phyloP scores from a whole-genome alignment of 2,797 vertebrate genomes.

The Myotis planiceps region DNA sequence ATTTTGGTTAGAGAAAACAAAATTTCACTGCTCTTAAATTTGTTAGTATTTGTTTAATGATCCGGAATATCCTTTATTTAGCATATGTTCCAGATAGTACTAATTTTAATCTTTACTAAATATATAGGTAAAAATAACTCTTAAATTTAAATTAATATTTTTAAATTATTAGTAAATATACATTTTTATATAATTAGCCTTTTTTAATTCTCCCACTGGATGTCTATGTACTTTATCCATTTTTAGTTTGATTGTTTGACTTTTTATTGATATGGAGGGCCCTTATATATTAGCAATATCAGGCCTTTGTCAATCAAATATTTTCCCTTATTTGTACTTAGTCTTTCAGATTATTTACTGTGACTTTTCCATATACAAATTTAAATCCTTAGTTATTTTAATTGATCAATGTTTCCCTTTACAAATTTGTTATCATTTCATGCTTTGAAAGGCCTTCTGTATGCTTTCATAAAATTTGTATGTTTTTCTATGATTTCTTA shows the following conservation, averaged over 20 bases:
- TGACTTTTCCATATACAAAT: neutral
- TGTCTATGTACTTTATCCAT: neutral
- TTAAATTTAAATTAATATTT: neutral
- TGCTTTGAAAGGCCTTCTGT: neutral
- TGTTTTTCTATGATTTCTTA: constrained; percentile 10
- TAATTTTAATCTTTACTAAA: constrained; percentile 15
- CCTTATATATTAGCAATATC: neutral
- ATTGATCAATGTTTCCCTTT: neutral
- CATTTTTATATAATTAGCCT: neutral
- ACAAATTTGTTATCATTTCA: neutral
- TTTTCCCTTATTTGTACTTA: neutral
- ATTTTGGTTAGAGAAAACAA: neutral
- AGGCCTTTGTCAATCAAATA: neutral
- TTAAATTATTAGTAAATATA: neutral
- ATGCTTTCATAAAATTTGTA: constrained; percentile 9
- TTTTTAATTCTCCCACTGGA: neutral
- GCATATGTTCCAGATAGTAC: neutral
- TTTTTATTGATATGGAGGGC: neutral
- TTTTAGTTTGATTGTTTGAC: neutral
- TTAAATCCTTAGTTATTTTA: neutral
- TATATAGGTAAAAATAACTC: neutral
- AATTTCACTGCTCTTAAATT: neutral
- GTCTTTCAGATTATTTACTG: neutral
- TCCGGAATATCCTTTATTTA: neutral
- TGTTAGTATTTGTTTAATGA: constrained; percentile 24